Evolutionary conservation across 1,140 invertebrate species (phyloP), one percentile per base, ranked within the genome.

Genomic region (Atta colombica): DNA sequence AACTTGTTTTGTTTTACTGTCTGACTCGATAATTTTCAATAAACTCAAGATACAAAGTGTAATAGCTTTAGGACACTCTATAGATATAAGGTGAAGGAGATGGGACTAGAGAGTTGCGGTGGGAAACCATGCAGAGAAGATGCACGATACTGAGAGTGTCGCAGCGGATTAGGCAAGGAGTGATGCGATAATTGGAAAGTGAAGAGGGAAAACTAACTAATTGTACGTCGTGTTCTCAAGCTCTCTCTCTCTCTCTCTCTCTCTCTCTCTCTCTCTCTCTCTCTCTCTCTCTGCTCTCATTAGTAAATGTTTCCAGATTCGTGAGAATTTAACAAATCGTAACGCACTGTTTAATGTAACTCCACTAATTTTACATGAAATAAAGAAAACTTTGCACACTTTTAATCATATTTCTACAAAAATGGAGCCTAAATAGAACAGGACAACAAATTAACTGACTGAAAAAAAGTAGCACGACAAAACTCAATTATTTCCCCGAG

Each of bases 171-270:
- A 84, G 28, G 28, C 51, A 61, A 84, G 80, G 55, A 84, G 80
- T 84, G 80, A 81, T 71, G 78, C 78, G 78, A 84, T 84, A 84
- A 84, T 84, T 84, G 80, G 69, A 74, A 84, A 63, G 80, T 84
- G 80, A 84, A 84, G 80, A 84, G 69, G 69, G 80, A 84, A 84
- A 84, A 84, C 80, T 84, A 75, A 84, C 80, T 84, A 84, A 84
- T 84, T 84, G 80, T 84, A 75, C 55, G 55, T 63, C 80, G 55
- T 18, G 80, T 25, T 84, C n/a, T 25, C 55, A 74, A 84, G 55
- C 39, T 45, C 55, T 61, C 69, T 61, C 25, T 25, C 25, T 25
- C 0, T 25, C 25, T 25, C 25, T 25, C 21, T 21, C 21, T 21
- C 21, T 21, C 25, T 25, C 25, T 25, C 53, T 84, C 80, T 45